Percentiles rank a stretch among this genome's conserved stretches.
Evolutionary conservation across 1,140 invertebrate species (phyloP).

Genomic region (Adoxophyes honmai): DNA sequence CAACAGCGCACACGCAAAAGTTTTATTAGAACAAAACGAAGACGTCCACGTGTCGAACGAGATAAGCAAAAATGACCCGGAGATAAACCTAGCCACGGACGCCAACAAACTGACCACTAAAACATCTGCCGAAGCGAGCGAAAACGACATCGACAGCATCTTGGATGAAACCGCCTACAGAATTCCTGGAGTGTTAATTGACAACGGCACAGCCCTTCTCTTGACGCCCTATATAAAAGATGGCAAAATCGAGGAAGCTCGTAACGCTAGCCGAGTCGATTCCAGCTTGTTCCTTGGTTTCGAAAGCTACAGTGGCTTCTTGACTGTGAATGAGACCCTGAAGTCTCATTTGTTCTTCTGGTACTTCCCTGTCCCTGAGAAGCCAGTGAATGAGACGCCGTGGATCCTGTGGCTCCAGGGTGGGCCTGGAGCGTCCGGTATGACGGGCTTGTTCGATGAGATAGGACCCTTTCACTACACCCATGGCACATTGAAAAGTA

Average conservation of each 20-base stretch:
- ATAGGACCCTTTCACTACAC: conserved; percentile 85
- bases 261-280: conserved; percentile 43
- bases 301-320: conserved; percentile 79
- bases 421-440: conserved; percentile 87
- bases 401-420: conserved; percentile 87
- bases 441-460: conserved; percentile 89
- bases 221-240: conserved; percentile 81
- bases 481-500: conserved; percentile 60
- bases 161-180: not conserved
- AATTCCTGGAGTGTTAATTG: conserved; percentile 31
- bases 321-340: conserved; percentile 79
- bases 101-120: not conserved
- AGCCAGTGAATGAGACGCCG: conserved; percentile 75
- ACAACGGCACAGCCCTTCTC: conserved; percentile 80
- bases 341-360: conserved; percentile 84
- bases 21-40: not conserved
- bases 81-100: too few relatives aligned
- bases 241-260: conserved; percentile 56
- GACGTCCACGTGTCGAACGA: not conserved
- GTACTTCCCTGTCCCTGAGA: conserved; percentile 80
- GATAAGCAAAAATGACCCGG: not conserved
- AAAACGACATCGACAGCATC: not conserved
- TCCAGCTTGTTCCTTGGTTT: conserved; percentile 44
- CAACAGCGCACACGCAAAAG: not conserved
- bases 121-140: not conserved